Evolutionary conservation across 1,140 invertebrate species (phyloP).

Genomic region (Sminthurides bifidus): DNA sequence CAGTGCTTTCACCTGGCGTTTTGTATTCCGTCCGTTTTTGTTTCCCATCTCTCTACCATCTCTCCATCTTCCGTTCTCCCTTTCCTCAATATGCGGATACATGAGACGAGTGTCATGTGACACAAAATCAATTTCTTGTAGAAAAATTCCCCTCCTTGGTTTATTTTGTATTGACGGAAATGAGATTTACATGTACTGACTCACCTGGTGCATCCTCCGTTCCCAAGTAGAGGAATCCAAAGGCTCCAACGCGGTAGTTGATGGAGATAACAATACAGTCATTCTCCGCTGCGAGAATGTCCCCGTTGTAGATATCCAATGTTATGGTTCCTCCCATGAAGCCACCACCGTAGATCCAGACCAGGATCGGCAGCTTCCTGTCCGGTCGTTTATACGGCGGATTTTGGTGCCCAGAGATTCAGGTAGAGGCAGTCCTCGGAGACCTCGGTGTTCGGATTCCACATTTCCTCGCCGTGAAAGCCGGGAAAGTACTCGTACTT

Average conservation of each 20-base stretch:
- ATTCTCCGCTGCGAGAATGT: constrained; percentile 66
- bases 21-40: too few species aligned
- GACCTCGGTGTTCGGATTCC: constrained; percentile 85
- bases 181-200: neutral
- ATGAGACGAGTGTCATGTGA: too few species aligned
- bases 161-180: neutral
- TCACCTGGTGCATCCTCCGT: constrained; percentile 50
- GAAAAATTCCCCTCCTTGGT: neutral
- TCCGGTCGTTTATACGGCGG: constrained; percentile 37
- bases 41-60: too few species aligned
- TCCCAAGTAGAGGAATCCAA: constrained; percentile 73
- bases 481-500: constrained; percentile 76
- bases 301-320: constrained; percentile 75
- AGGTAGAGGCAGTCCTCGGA: constrained; percentile 89
- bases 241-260: constrained; percentile 79
- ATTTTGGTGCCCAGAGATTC: constrained; percentile 80
- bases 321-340: constrained; percentile 84
- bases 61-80: too few species aligned
- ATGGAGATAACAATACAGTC: constrained; percentile 77
- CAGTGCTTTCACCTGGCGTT: too few species aligned
- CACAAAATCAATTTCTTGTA: too few species aligned
- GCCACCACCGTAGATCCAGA: constrained; percentile 62
- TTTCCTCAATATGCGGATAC: too few species aligned
- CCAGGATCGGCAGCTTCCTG: constrained; percentile 53
- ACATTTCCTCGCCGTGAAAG: constrained; percentile 85